Evolutionary conservation across 2,797 vertebrate genomes (phyloP), one percentile per base, ranked within the genome.

Genomic region (Muraenolepis orangiensis): DNA sequence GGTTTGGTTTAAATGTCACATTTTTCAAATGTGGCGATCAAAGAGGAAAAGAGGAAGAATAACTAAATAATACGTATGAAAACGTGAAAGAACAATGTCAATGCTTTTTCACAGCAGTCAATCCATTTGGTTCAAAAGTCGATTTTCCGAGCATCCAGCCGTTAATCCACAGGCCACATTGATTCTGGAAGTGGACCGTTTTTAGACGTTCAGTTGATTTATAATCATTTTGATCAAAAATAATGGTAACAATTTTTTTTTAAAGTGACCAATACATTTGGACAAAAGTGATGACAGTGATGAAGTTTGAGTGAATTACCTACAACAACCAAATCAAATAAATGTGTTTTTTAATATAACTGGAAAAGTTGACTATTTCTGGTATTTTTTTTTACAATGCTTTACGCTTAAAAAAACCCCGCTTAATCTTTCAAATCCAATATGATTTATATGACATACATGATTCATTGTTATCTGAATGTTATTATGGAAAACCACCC

Each of bases 1-100:
- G n/a, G n/a, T 73, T 76, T 72, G 72, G 74, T 57, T 57, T 38
- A 6, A 38, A 6, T 38, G 36, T 57, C 51, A n/a, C 20, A 57
- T 46, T 46, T 46, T 46, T 46, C 42, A 46, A n/a, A 46, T n/a
- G 6, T 11, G 51, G 16, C n/a, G 51, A n/a, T 57, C 51, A 57
- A 57, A 57, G 51, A 57, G 20, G 51, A 57, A 10, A 57, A 23
- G n/a, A 57, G 23, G 5, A 57, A 23, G n/a, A 57, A 57, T n/a
- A 57, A 57, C 51, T n/a, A 57, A 57, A 57, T 57, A 57, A 57
- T n/a, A 57, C 2, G 20, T 23, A 57, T 57, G 51, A 57, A 57
- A 57, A 10, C 20, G 20, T 57, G 6, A 57, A 57, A 57, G 36
- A 4, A 38, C 36, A 6, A 4, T 38, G 36, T 38, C 5, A n/a